Evolutionary conservation across 2,888 invertebrate species (phyloP), one percentile per base, ranked within the genome.

Genomic region (Hermaeophaga mercurialis): DNA sequence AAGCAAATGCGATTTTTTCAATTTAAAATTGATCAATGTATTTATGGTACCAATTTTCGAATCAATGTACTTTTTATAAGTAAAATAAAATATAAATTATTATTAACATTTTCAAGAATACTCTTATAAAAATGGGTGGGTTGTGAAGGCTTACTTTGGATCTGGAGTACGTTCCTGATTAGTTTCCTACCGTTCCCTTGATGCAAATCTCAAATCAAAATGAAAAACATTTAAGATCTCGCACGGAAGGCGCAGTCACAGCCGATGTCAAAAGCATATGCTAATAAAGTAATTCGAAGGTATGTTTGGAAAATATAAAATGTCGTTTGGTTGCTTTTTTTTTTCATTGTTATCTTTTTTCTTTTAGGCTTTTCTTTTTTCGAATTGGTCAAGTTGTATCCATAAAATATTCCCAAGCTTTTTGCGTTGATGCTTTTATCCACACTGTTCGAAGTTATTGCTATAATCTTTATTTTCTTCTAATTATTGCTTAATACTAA

Each of bases 211-310:
- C 14, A 54, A 58, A 54, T 58, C 57, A 44, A 58, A 58, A 54
- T 54, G 54, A 58, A 58, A 57, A 58, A 54, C 54, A 54, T 54
- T 54, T 48, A 39, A 44, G 54, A 54, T 44, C 39, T 38, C 47
- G 26, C 19, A 38, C 44, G 46, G 12, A 33, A 48, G 36, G 39
- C 18, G 31, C 39, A 45, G 47, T 44, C 52, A 39, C 46, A 43
- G 33, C 34, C 28, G 49, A 47, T 52, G 61, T 58, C 61, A 54
- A 39, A 45, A 43, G 49, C 61, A 61, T 58, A 61, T 56, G 56
- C 41, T 61, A 58, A 61, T 58, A 50, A 44, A 49, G 56, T 56
- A 58, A 58, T 61, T 53, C 39, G 31, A 41, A 50, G 49, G 34
- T 53, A 50, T 43, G 46, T 49, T 22, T 24, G 43, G 43, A 43